These are phyloP conservation scores for Sympetrum striolatum DNA, from an alignment of 2,888 invertebrate species.

Conservation along the genomic window DNA sequence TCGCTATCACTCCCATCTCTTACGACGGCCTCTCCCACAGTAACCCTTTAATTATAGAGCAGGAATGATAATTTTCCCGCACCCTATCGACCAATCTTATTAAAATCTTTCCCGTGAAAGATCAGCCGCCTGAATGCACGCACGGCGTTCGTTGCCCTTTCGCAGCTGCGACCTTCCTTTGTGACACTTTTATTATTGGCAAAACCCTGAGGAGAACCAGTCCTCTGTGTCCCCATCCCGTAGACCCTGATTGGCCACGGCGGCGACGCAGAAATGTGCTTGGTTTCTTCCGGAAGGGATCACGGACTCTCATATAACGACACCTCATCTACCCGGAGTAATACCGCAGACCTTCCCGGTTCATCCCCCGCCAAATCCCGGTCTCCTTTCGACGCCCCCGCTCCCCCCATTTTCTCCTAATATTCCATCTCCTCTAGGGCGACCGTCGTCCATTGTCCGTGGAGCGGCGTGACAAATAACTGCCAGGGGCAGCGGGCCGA, in stretches of 20 bases:
- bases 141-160: neutral
- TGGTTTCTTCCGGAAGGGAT: neutral
- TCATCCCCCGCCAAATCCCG: neutral
- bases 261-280: neutral
- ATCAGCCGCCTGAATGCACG: neutral
- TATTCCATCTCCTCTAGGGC: constrained; percentile 26
- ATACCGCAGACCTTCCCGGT: neutral
- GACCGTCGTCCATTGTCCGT: constrained; percentile 16
- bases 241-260: neutral
- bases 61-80: constrained; percentile 2
- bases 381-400: neutral
- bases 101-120: neutral
- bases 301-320: neutral
- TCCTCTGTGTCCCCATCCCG: neutral
- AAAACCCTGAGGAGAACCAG: neutral
- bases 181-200: neutral
- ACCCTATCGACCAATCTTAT: constrained; percentile 18
- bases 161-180: neutral
- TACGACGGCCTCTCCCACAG: neutral
- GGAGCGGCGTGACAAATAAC: constrained; percentile 29
- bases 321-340: neutral
- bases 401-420: neutral
- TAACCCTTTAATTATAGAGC: constrained; percentile 30
- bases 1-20: neutral
- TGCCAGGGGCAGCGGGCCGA: constrained; percentile 32